Evolutionary conservation across 2,888 invertebrate species (phyloP).

Genomic region (Trichogramma dendrolimi): DNA sequence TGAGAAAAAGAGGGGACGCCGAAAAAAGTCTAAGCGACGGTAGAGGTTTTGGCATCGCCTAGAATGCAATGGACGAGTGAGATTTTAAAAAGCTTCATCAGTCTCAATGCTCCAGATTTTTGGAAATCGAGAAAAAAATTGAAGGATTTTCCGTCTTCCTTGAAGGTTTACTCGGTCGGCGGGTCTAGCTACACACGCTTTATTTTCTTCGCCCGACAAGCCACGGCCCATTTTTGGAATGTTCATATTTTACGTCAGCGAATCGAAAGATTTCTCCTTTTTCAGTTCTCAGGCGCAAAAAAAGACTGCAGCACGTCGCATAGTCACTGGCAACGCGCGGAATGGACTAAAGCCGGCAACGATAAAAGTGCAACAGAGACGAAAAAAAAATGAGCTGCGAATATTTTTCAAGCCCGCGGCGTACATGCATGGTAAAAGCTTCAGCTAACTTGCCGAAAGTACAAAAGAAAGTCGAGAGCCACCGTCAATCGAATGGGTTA

Average conservation of each 20-base stretch:
- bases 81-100: background rate
- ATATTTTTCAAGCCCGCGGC: too few species aligned
- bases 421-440: background rate
- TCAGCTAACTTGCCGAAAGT: too few species aligned
- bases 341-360: too few species aligned
- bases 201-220: conserved; percentile 1
- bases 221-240: conserved; percentile 17
- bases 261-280: too few species aligned
- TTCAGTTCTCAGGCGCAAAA: too few species aligned
- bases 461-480: too few species aligned
- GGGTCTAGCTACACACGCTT: background rate
- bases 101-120: conserved; percentile 26
- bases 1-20: conserved; percentile 5
- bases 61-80: background rate
- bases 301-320: too few species aligned
- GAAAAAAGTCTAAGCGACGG: background rate
- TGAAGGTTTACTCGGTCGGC: background rate
- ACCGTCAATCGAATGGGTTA: too few species aligned
- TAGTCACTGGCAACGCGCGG: too few species aligned
- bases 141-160: conserved; percentile 27
- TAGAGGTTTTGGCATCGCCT: background rate
- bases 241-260: too few species aligned
- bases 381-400: too few species aligned
- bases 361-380: too few species aligned
- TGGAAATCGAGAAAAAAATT: conserved; percentile 27